Evolutionary conservation across 2,888 invertebrate genomes (phyloP).

Genomic region (Theretra japonica): DNA sequence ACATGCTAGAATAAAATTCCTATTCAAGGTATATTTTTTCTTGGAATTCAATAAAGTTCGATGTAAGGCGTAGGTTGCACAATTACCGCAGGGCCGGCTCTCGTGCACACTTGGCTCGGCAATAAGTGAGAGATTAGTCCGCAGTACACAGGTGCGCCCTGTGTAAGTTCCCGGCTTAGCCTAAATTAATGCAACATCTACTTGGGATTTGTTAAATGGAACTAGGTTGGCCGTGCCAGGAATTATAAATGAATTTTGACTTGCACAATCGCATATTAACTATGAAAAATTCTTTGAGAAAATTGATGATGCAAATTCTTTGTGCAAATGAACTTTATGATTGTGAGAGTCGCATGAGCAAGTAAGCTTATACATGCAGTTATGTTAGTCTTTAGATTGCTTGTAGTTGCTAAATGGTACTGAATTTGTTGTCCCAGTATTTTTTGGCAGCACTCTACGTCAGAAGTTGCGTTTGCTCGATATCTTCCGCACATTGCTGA

Average conservation of each 20-base stretch:
- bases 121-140: slow-evolving; percentile 50
- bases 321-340: background rate
- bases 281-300: background rate
- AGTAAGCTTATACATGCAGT: background rate
- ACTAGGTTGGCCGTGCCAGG: slow-evolving; percentile 3
- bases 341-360: background rate
- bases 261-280: background rate
- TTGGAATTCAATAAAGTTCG: background rate
- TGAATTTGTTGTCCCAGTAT: too few relatives aligned
- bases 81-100: slow-evolving; percentile 26
- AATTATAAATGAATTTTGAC: slow-evolving; percentile 28
- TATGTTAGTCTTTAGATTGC: too few relatives aligned
- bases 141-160: slow-evolving; percentile 51
- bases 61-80: slow-evolving; percentile 3
- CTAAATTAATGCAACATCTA: slow-evolving; percentile 49
- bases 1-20: background rate
- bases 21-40: background rate
- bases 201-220: slow-evolving; percentile 32
- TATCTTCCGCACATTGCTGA: too few relatives aligned
- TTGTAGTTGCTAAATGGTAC: too few relatives aligned
- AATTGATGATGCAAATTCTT: background rate
- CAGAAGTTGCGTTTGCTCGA: too few relatives aligned
- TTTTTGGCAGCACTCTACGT: too few relatives aligned
- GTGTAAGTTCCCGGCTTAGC: slow-evolving; percentile 45
- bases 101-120: slow-evolving; percentile 39